phyloP scores from a whole-genome alignment of 2,113 vertebrate species.

The Sturnus vulgaris region DNA sequence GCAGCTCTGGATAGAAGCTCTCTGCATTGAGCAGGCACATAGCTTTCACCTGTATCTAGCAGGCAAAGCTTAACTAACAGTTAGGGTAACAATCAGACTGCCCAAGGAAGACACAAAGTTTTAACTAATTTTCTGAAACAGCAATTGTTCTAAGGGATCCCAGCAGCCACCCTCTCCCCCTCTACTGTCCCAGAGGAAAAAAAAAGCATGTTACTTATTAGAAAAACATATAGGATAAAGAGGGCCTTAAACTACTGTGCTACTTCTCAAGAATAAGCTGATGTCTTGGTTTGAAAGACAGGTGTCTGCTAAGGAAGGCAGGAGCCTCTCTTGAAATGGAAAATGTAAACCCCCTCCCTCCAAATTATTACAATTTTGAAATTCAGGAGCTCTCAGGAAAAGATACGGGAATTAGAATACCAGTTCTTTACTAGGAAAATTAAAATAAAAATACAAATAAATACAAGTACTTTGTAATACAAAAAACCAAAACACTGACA shows the following conservation, averaged over 20 bases:
- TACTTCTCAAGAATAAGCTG: neutral
- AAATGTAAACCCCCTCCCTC: too few species aligned
- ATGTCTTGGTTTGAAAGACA: too few species aligned
- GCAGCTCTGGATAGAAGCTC: neutral
- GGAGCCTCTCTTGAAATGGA: too few species aligned
- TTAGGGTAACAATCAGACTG: neutral
- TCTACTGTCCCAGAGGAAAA: fast-evolving
- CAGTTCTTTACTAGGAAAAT: too few species aligned
- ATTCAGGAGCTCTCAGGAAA: too few species aligned
- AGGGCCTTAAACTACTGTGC: neutral
- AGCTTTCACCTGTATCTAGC: neutral
- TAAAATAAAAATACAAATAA: too few species aligned
- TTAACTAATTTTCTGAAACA: neutral
- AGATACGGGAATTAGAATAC: too few species aligned
- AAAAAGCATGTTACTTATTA: neutral
- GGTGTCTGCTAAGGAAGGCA: too few species aligned
- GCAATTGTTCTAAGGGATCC: neutral
- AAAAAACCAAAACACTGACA: too few species aligned
- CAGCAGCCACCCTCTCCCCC: neutral
- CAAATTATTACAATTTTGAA: too few species aligned
- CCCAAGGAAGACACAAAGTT: neutral
- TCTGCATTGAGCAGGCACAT: neutral
- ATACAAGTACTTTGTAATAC: too few species aligned
- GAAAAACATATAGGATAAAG: fast-evolving
- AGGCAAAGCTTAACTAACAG: neutral